Conservation (phyloP, 2,888 invertebrate genomes). For the Drosophila melanosoma region DNA sequence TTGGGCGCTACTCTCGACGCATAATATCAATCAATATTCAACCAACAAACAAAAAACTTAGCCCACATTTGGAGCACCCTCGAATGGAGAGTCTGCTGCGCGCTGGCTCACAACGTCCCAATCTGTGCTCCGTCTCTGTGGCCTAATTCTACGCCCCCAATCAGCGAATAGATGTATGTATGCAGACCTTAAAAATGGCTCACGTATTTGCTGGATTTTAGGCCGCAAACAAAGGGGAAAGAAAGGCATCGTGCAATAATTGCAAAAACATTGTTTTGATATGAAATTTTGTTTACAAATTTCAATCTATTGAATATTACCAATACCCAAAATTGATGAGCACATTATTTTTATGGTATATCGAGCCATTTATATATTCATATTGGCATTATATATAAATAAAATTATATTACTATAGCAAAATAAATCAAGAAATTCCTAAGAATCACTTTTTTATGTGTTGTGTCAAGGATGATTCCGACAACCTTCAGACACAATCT, state of each 20-base stretch:
- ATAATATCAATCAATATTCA: constrained; percentile 64
- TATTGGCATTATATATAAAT: not conserved
- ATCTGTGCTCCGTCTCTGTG: constrained; percentile 38
- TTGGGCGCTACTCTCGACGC: constrained; percentile 29
- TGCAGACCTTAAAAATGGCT: constrained; percentile 17
- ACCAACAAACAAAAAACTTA: constrained; percentile 54
- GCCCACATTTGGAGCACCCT: constrained; percentile 47
- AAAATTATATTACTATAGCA: not conserved
- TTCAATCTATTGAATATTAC: too few species aligned
- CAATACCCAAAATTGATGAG: too few species aligned
- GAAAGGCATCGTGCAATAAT: not conserved
- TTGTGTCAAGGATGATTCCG: not conserved
- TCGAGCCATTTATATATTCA: not conserved
- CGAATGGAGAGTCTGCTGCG: not conserved
- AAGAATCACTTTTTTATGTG: not conserved
- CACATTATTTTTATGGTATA: too few species aligned
- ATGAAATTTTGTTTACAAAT: not conserved
- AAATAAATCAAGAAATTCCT: not conserved
- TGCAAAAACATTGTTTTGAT: not conserved
- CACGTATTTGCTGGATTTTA: constrained; percentile 19
- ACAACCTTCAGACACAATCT: not conserved
- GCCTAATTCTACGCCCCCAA: constrained; percentile 56
- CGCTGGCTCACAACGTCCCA: constrained; percentile 15
- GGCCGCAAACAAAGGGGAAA: constrained; percentile 1
- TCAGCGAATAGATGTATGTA: constrained; percentile 11